Evolutionary conservation across 2,113 vertebrate genomes (phyloP).

Genomic region (Marcusenius ussheri): DNA sequence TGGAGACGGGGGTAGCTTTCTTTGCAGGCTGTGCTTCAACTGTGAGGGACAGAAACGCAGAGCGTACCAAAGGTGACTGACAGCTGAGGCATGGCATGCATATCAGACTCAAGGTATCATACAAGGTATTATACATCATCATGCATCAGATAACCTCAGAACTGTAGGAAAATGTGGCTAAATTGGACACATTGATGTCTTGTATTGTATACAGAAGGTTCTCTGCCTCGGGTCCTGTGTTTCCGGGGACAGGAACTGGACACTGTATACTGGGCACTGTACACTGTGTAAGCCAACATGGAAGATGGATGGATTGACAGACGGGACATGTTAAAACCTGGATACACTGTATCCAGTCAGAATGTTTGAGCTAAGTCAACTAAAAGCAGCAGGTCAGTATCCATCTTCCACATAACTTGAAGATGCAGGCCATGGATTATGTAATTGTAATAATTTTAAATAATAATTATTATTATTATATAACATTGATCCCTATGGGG

Average conservation of each 20-base stretch:
- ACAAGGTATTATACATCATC: not conserved
- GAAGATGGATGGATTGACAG: not conserved
- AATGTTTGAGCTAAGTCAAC: not conserved
- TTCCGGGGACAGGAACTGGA: not conserved
- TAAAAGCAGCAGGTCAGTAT: not conserved
- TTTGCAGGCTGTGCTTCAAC: conserved; percentile 33
- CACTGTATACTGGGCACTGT: not conserved
- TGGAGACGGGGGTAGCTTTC: conserved; percentile 9
- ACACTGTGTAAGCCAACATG: not conserved
- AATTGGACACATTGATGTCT: too few relatives aligned
- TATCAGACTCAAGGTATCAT: not conserved
- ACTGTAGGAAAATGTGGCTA: not conserved
- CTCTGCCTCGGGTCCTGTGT: not conserved
- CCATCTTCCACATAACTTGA: not conserved
- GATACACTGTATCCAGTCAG: not conserved
- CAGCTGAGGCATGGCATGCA: not conserved
- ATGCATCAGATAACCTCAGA: not conserved
- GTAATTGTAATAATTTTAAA: too few relatives aligned
- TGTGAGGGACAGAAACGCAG: conserved; percentile 6
- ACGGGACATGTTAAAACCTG: not conserved
- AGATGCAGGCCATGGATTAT: not conserved
- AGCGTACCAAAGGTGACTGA: not conserved
- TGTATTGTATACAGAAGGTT: not conserved
- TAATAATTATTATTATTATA: not conserved
- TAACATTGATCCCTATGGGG: too few relatives aligned